Evolutionary conservation across 35 echinoderm and acorn worm species (phyloP).

Genomic region (Eucidaris tribuloides): DNA sequence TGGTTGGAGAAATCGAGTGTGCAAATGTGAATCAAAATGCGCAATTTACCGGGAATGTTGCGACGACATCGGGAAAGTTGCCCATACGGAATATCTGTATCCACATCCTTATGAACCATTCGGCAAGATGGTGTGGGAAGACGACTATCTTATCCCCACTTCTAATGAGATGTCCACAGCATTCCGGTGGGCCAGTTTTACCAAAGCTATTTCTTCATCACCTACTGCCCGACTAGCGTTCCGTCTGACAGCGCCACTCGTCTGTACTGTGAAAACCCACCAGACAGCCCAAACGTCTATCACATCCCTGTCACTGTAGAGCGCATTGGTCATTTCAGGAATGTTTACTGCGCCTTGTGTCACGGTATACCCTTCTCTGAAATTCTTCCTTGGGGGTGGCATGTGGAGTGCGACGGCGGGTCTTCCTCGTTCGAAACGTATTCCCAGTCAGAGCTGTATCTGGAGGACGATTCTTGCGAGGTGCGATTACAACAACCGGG

Average conservation of each 20-base stretch:
- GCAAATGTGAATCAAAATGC: neutral
- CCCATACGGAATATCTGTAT: neutral
- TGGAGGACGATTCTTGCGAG: neutral
- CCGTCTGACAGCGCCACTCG: neutral
- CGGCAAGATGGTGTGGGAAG: neutral
- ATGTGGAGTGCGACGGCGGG: neutral
- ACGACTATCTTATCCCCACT: neutral
- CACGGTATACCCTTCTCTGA: slow-evolving; percentile 1
- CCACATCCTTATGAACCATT: neutral
- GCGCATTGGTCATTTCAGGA: slow-evolving; percentile 25
- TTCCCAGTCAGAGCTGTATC: neutral
- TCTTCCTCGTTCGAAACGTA: neutral
- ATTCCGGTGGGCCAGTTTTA: neutral
- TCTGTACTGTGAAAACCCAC: slow-evolving; percentile 4
- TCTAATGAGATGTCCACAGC: too few relatives aligned
- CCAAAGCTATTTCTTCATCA: neutral
- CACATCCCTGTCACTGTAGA: neutral
- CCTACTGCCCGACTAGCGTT: neutral
- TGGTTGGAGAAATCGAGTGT: neutral
- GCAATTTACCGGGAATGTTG: neutral
- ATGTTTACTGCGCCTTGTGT: slow-evolving; percentile 41
- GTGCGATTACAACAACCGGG: neutral
- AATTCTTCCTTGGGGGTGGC: neutral
- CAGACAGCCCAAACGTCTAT: neutral
- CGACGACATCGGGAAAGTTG: neutral